Conservation (phyloP, 2,888 invertebrate species). For the Ectropis crepuscularia region DNA sequence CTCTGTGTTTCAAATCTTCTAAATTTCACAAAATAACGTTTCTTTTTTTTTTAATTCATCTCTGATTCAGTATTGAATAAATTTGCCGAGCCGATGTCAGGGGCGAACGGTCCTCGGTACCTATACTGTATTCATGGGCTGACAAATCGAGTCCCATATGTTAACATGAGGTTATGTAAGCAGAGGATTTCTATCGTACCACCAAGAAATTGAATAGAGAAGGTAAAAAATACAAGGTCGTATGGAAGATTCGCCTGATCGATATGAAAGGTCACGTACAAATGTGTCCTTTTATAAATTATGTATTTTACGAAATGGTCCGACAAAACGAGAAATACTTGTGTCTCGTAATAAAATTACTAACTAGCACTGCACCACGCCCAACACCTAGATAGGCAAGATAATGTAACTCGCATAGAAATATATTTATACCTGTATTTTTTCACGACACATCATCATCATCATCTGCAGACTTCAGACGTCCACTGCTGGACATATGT, state of each 20-base stretch:
- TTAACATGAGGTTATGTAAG: conserved; percentile 37
- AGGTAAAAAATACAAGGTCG: conserved; percentile 20
- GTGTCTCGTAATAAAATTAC: too few relatives aligned
- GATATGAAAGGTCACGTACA: background rate
- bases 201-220: conserved; percentile 22
- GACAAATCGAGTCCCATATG: conserved; percentile 41
- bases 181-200: conserved; percentile 27
- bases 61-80: conserved; percentile 39
- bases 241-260: conserved; percentile 6
- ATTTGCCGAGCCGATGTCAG: conserved; percentile 36
- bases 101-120: conserved; percentile 33
- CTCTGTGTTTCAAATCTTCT: too few relatives aligned
- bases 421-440: too few relatives aligned
- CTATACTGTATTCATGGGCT: conserved; percentile 39
- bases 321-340: background rate
- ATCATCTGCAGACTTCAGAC: too few relatives aligned
- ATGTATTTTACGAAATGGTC: background rate
- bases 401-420: too few relatives aligned
- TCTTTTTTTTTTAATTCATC: conserved; percentile 15
- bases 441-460: too few relatives aligned
- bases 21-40: background rate
- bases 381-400: too few relatives aligned
- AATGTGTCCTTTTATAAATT: background rate
- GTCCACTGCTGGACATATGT: too few relatives aligned
- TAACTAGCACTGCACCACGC: too few relatives aligned